Conservation (phyloP, 2,113 vertebrate genomes). For the Corvus moneduloides region DNA sequence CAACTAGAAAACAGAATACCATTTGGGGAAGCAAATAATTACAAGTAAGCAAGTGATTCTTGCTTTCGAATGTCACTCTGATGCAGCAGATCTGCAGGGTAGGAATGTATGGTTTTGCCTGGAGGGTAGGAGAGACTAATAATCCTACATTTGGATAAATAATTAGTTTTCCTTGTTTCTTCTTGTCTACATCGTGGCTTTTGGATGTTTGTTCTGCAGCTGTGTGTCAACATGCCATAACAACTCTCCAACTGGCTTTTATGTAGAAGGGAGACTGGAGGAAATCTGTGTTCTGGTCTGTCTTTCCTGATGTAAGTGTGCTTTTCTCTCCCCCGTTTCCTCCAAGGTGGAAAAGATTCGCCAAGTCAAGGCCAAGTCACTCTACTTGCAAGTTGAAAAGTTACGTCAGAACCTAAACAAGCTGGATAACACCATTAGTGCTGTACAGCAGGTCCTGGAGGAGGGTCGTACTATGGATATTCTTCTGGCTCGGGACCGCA, state of each 20-base stretch:
- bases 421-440: slow-evolving; percentile 93
- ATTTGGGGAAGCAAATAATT: not conserved
- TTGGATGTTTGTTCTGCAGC: not conserved
- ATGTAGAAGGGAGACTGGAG: rapidly evolving
- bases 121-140: not conserved
- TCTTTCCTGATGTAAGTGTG: not conserved
- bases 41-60: not conserved
- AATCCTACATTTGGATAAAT: not conserved
- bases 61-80: not conserved
- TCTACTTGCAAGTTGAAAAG: slow-evolving; percentile 97
- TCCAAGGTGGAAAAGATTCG: slow-evolving; percentile 97
- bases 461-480: slow-evolving; percentile 92
- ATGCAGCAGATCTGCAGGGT: not conserved
- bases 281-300: not conserved
- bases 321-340: not conserved
- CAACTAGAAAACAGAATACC: not conserved
- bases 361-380: slow-evolving; percentile 96
- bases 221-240: not conserved
- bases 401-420: slow-evolving; percentile 94
- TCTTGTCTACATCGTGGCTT: not conserved
- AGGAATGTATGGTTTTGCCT: not conserved
- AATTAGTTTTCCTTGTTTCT: not conserved
- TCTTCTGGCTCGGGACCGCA: slow-evolving; percentile 91
- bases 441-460: slow-evolving; percentile 93
- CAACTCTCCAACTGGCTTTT: not conserved